phyloP scores from a whole-genome alignment of 2,888 invertebrate species.

The Eristalinus aeneus region DNA sequence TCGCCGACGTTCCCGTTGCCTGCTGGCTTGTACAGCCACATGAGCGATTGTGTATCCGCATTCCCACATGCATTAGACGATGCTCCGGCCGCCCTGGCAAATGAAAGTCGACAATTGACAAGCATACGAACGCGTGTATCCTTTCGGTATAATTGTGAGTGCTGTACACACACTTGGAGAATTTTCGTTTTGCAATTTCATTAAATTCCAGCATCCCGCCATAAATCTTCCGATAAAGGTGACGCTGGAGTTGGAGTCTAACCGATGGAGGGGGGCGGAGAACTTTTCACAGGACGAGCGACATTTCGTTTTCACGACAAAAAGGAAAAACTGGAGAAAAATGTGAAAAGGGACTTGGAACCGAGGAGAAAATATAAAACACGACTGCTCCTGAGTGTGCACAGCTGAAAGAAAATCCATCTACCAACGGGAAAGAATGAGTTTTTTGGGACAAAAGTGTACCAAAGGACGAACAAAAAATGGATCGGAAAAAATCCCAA shows the following conservation, averaged over 20 bases:
- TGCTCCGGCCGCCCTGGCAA: constrained; percentile 32
- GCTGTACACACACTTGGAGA: constrained; percentile 73
- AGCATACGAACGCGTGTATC: constrained; percentile 47
- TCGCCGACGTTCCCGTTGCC: constrained; percentile 5
- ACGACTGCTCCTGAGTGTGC: constrained; percentile 62
- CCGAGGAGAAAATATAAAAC: constrained; percentile 56
- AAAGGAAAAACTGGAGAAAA: constrained; percentile 10
- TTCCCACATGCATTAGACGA: constrained; percentile 49
- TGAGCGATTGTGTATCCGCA: constrained; percentile 32
- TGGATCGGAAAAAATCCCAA: constrained; percentile 5
- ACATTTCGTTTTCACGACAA: constrained; percentile 64
- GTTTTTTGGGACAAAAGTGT: constrained; percentile 64
- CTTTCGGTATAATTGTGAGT: constrained; percentile 60
- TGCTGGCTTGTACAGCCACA: constrained; percentile 10
- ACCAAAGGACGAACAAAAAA: constrained; percentile 34
- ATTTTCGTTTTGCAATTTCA: constrained; percentile 81
- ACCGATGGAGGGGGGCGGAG: neutral
- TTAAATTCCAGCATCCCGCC: constrained; percentile 81
- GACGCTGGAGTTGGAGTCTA: constrained; percentile 29
- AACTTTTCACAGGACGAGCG: constrained; percentile 55
- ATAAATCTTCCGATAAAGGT: constrained; percentile 78
- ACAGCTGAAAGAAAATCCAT: constrained; percentile 69
- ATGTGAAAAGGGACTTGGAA: constrained; percentile 1
- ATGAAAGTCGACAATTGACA: constrained; percentile 70
- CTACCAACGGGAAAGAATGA: constrained; percentile 59